A percentile compares a stretch with the other conserved stretches of the same genome.
Conservation (phyloP, 2,888 invertebrate genomes). For the Agrochola macilenta region DNA sequence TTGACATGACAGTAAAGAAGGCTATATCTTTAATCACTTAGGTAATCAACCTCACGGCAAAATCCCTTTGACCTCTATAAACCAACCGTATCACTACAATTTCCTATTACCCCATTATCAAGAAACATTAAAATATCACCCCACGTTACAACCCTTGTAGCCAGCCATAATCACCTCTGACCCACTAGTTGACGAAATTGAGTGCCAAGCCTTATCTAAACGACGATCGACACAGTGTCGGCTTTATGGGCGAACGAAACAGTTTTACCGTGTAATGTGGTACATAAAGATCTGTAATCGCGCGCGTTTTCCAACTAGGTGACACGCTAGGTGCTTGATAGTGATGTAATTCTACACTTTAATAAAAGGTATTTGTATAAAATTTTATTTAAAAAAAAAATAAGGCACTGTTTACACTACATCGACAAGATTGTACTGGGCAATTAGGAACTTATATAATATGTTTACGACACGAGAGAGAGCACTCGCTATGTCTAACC, state of each 20-base stretch:
- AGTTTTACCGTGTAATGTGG: constrained; percentile 72
- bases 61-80: not conserved
- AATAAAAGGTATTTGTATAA: not conserved
- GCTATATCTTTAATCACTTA: not conserved
- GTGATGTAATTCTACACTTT: constrained; percentile 1
- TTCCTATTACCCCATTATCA: constrained; percentile 54
- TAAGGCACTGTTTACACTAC: not conserved
- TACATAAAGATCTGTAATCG: constrained; percentile 71
- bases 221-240: constrained; percentile 74
- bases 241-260: constrained; percentile 66
- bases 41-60: not conserved
- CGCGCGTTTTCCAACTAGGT: constrained; percentile 62
- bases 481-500: not conserved
- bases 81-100: constrained; percentile 36
- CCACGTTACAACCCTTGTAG: constrained; percentile 44
- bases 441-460: not conserved
- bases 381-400: not conserved
- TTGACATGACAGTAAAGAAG: not conserved
- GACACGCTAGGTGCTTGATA: constrained; percentile 62
- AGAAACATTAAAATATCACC: constrained; percentile 59
- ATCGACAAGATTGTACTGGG: no score
- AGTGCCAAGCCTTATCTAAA: constrained; percentile 77
- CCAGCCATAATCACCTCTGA: constrained; percentile 54
- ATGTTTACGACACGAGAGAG: not conserved
- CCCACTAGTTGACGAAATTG: constrained; percentile 73